Evolutionary conservation across 2,888 invertebrate species (phyloP).

Genomic region (Epinotia nisella): DNA sequence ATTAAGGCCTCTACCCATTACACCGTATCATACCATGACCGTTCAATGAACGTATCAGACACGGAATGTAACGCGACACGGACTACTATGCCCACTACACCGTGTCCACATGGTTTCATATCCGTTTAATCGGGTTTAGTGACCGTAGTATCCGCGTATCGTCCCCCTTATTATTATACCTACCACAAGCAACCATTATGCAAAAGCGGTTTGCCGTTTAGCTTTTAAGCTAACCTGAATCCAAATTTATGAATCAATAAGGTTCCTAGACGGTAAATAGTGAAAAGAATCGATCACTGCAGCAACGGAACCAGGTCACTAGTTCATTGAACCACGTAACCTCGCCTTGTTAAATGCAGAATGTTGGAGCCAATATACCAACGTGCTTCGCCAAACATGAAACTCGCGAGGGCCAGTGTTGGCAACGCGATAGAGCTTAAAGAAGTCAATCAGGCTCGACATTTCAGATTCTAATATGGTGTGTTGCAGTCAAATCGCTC

Average conservation of each 20-base stretch:
- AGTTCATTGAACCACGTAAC: constrained; percentile 38
- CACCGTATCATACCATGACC: no score
- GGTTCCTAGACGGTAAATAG: constrained; percentile 34
- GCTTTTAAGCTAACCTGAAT: constrained; percentile 34
- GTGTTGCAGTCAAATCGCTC: not conserved
- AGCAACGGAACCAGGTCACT: constrained; percentile 42
- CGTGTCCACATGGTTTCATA: no score
- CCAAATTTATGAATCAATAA: constrained; percentile 33
- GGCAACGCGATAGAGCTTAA: not conserved
- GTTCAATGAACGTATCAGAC: no score
- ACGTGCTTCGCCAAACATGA: constrained; percentile 13
- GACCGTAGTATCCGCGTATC: no score
- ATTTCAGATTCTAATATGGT: not conserved
- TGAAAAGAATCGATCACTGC: constrained; percentile 45
- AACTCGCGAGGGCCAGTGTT: constrained; percentile 9
- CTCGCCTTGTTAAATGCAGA: constrained; percentile 39
- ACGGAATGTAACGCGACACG: no score
- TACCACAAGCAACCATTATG: not conserved
- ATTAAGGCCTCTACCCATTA: no score
- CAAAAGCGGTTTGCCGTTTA: not conserved
- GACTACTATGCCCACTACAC: no score
- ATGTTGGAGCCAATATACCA: constrained; percentile 35
- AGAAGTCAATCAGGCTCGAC: not conserved
- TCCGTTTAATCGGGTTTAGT: no score
- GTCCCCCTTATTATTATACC: not conserved